Percentiles rank a stretch among this genome's conserved stretches.
Evolutionary conservation across 2,113 vertebrate genomes (phyloP).

Genomic region (Protobothrops mucrosquamatus): DNA sequence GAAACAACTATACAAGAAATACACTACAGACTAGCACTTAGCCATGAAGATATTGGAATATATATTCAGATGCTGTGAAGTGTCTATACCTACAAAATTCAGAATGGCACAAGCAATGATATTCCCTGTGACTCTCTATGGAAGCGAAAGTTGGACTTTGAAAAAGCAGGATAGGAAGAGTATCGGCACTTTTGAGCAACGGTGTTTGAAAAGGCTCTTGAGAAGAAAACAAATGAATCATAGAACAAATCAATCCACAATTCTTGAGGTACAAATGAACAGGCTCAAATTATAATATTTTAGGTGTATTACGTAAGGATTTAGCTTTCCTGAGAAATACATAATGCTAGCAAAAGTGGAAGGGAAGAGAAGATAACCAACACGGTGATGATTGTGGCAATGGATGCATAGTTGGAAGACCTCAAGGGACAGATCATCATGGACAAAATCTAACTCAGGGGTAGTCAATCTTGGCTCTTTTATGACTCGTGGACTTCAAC

Average conservation of each 20-base stretch:
- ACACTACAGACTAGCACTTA: background rate
- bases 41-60: background rate
- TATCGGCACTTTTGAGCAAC: background rate
- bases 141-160: background rate
- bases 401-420: background rate
- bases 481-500: no score
- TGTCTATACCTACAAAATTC: background rate
- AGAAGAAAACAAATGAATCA: background rate
- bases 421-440: background rate
- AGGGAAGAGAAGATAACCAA: background rate
- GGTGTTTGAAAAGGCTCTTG: background rate
- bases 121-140: background rate
- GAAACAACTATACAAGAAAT: background rate
- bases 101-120: background rate
- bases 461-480: no score
- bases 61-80: background rate
- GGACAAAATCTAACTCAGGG: no score
- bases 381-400: background rate
- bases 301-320: background rate
- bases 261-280: background rate
- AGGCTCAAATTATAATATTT: background rate
- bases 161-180: background rate
- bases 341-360: background rate
- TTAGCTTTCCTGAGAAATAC: background rate
- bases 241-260: background rate